These are phyloP conservation scores for Hedya salicella DNA, from an alignment of 2,888 invertebrate species.

Conservation along the genomic window DNA sequence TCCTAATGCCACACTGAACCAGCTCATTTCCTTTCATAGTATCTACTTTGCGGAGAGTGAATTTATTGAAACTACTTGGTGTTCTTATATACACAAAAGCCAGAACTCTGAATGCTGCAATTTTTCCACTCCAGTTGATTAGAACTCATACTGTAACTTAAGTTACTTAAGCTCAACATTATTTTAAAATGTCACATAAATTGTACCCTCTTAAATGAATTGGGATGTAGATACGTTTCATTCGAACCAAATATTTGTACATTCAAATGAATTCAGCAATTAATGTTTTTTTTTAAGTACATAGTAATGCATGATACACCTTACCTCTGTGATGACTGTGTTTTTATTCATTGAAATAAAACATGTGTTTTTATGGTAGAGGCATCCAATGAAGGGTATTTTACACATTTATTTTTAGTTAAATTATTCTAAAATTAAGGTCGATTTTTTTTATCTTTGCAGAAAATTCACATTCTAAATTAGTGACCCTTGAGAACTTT, in stretches of 20 bases:
- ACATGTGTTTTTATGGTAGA: too few species aligned
- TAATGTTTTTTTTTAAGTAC: too few species aligned
- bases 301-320: too few species aligned
- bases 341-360: too few species aligned
- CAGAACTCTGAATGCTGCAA: constrained; percentile 12
- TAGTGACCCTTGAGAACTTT: too few species aligned
- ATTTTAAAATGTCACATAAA: constrained; percentile 11
- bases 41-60: constrained; percentile 6
- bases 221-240: neutral
- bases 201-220: constrained; percentile 1
- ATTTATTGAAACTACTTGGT: constrained; percentile 16
- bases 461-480: too few species aligned
- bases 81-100: neutral
- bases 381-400: too few species aligned
- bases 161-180: constrained; percentile 14
- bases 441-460: too few species aligned
- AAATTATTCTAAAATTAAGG: too few species aligned
- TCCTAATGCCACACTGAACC: constrained; percentile 16
- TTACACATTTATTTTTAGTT: too few species aligned
- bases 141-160: constrained; percentile 6
- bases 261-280: neutral
- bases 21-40: constrained; percentile 12
- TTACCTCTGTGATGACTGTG: too few species aligned
- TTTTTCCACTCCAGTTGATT: constrained; percentile 30
- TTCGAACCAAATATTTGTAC: neutral